phyloP scores from a whole-genome alignment of 92 coral and sea anemone genomes.

The Hydrozoanthus gracilis region DNA sequence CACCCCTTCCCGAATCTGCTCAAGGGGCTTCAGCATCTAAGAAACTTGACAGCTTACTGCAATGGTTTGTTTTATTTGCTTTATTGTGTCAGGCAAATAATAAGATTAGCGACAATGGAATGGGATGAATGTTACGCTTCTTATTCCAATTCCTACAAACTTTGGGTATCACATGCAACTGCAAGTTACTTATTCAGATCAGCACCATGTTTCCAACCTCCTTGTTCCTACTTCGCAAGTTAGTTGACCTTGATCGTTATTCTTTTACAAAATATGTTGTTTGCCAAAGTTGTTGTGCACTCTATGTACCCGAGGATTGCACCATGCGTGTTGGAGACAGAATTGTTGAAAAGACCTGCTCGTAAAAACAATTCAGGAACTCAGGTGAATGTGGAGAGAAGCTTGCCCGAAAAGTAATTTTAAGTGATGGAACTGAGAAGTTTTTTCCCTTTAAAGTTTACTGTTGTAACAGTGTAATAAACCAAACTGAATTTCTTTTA shows the following conservation, averaged over 20 bases:
- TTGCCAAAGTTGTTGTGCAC: slow-evolving; percentile 60
- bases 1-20: neutral
- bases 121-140: slow-evolving; percentile 65
- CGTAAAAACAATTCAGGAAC: slow-evolving; percentile 39
- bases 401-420: slow-evolving; percentile 19
- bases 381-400: slow-evolving; percentile 6
- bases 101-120: slow-evolving; percentile 72
- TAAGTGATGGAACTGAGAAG: neutral
- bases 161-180: slow-evolving; percentile 55
- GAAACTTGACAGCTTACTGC: slow-evolving; percentile 19
- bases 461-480: slow-evolving; percentile 24
- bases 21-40: neutral
- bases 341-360: slow-evolving; percentile 54
- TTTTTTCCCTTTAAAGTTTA: slow-evolving; percentile 28
- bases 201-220: slow-evolving; percentile 67
- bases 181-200: slow-evolving; percentile 57
- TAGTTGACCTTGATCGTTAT: slow-evolving; percentile 55
- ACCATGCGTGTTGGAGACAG: slow-evolving; percentile 56
- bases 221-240: slow-evolving; percentile 55
- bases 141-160: slow-evolving; percentile 60
- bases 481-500: slow-evolving; percentile 14
- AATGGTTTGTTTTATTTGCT: slow-evolving; percentile 67
- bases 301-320: slow-evolving; percentile 51
- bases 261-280: slow-evolving; percentile 58
- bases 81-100: slow-evolving; percentile 56